These are phyloP conservation scores for Diphyllodes magnificus DNA, from an alignment of 2,113 vertebrate genomes.

Conservation along the genomic window DNA sequence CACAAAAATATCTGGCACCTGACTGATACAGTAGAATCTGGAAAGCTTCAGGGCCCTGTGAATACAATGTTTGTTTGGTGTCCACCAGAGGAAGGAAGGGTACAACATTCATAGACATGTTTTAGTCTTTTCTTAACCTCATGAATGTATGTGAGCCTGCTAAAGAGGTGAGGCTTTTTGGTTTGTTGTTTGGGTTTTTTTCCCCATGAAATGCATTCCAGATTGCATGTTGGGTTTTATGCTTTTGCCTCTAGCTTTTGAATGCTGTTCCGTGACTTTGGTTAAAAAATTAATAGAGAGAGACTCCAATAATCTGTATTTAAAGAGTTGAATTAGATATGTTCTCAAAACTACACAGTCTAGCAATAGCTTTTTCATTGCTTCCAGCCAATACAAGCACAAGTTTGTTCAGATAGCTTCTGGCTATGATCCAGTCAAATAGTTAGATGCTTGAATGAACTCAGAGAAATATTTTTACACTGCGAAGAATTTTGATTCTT, in stretches of 20 bases:
- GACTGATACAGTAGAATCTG: not conserved
- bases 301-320: not conserved
- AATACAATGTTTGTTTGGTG: not conserved
- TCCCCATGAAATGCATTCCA: not conserved
- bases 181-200: not conserved
- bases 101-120: not conserved
- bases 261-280: not conserved
- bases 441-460: constrained; percentile 21
- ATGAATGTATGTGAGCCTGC: not conserved
- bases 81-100: not conserved
- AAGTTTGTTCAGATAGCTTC: not conserved
- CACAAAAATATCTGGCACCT: not conserved
- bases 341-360: not conserved
- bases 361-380: not conserved
- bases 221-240: not conserved
- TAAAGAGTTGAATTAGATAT: not conserved
- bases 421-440: constrained; percentile 24
- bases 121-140: not conserved
- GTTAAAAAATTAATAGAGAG: not conserved
- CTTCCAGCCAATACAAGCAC: not conserved
- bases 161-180: not conserved
- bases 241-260: not conserved
- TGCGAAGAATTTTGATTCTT: constrained; percentile 30
- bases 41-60: not conserved
- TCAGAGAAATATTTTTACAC: constrained; percentile 4